A percentile compares a stretch with the other conserved stretches of the same genome.
These are phyloP conservation scores for Thereva nobilitata DNA, from an alignment of 2,888 invertebrate species.

Conservation along the genomic window DNA sequence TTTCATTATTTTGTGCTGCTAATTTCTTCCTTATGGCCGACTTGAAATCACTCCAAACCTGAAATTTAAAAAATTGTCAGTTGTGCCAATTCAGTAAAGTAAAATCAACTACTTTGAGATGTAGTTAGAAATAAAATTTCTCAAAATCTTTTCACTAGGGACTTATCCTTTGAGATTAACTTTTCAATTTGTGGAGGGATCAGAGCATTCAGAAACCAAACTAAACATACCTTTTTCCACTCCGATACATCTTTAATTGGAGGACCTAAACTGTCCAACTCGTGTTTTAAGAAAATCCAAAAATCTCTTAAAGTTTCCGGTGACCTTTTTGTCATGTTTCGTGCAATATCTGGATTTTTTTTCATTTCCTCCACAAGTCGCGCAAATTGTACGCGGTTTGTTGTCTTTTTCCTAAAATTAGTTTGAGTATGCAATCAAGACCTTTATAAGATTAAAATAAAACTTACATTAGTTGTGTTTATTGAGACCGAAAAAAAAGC, in stretches of 20 bases:
- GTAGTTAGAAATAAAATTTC: too few relatives aligned
- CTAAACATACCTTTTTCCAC: background rate
- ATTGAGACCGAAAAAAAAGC: too few relatives aligned
- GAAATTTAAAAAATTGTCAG: too few relatives aligned
- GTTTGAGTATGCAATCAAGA: too few relatives aligned
- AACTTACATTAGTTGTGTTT: too few relatives aligned
- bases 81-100: too few relatives aligned
- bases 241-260: constrained; percentile 2
- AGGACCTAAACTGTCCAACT: background rate
- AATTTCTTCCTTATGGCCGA: background rate
- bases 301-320: background rate
- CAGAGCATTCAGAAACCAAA: background rate
- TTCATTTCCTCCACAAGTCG: background rate
- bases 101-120: too few relatives aligned
- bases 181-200: background rate
- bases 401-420: background rate
- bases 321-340: background rate
- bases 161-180: background rate
- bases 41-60: constrained; percentile 1
- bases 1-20: background rate
- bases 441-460: too few relatives aligned
- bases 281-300: background rate
- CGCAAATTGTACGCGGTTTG: background rate
- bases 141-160: too few relatives aligned
- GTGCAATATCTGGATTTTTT: background rate